phyloP scores from a whole-genome alignment of 2,888 invertebrate genomes.

The Neoitamus cyanurus region DNA sequence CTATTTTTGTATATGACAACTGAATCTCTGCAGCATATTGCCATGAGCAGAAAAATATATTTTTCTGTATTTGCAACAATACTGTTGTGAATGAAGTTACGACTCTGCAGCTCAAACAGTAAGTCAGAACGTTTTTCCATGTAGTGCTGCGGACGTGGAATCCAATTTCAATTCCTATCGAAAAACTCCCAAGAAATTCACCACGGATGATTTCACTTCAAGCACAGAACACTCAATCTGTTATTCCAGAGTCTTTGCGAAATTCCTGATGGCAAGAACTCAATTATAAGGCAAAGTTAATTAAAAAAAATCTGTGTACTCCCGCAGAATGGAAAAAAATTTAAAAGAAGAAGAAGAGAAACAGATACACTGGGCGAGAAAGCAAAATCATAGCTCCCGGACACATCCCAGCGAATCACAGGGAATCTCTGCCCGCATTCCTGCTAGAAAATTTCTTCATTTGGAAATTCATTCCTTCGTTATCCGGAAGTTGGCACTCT shows the following conservation, averaged over 20 bases:
- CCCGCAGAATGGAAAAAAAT: neutral
- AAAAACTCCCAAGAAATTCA: neutral
- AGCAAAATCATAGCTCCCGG: neutral
- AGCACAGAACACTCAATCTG: neutral
- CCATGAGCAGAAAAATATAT: neutral
- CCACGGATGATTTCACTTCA: neutral
- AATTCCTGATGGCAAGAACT: neutral
- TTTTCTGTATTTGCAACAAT: neutral
- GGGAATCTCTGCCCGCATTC: neutral
- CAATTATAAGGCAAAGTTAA: neutral
- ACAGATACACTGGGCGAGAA: neutral
- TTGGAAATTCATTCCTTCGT: slow-evolving; percentile 26
- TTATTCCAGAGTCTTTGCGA: neutral
- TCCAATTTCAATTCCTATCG: neutral
- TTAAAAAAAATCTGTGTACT: slow-evolving; percentile 1
- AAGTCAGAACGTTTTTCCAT: neutral
- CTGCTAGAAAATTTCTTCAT: slow-evolving; percentile 19
- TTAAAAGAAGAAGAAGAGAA: neutral
- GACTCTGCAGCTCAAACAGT: neutral
- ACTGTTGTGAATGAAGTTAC: neutral
- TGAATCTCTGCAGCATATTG: too few relatives aligned
- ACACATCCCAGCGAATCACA: neutral
- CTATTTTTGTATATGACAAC: too few relatives aligned
- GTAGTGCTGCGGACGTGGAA: neutral
- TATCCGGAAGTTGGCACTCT: slow-evolving; percentile 10